A percentile compares a stretch with the other conserved stretches of the same genome.
Conservation (phyloP, 2,797 vertebrate genomes). For the Spheniscus humboldti region DNA sequence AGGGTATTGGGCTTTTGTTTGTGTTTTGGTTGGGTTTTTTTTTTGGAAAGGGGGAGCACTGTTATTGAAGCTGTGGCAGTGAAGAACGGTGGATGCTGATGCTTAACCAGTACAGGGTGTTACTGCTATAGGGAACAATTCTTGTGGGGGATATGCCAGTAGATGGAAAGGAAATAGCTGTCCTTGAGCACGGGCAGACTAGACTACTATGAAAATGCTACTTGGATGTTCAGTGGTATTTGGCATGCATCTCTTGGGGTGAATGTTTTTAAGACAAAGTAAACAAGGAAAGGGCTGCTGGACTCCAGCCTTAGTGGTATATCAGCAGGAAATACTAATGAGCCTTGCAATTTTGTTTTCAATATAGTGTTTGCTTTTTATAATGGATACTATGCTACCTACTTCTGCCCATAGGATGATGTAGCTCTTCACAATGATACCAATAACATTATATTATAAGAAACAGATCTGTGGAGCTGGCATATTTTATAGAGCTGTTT, state of each 20-base stretch:
- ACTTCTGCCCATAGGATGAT: not conserved
- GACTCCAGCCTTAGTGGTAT: not conserved
- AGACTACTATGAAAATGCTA: not conserved
- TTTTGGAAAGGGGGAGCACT: not conserved
- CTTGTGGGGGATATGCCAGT: accelerated
- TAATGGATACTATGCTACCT: not conserved
- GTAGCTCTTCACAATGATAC: not conserved
- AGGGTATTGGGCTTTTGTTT: not conserved
- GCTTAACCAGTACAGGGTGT: not conserved
- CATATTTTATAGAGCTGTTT: not conserved
- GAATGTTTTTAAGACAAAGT: not conserved
- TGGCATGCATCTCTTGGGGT: not conserved
- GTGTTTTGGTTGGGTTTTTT: not conserved
- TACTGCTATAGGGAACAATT: not conserved
- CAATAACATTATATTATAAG: not conserved
- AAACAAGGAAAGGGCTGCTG: not conserved
- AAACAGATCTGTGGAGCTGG: not conserved
- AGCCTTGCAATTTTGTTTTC: not conserved
- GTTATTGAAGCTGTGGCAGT: not conserved
- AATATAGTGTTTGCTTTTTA: not conserved
- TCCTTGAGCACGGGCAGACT: not conserved
- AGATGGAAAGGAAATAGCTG: not conserved
- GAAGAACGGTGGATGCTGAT: not conserved
- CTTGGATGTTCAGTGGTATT: not conserved
- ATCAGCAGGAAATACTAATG: not conserved